Conservation (phyloP, 2,888 invertebrate genomes). For the Nineta flava region DNA sequence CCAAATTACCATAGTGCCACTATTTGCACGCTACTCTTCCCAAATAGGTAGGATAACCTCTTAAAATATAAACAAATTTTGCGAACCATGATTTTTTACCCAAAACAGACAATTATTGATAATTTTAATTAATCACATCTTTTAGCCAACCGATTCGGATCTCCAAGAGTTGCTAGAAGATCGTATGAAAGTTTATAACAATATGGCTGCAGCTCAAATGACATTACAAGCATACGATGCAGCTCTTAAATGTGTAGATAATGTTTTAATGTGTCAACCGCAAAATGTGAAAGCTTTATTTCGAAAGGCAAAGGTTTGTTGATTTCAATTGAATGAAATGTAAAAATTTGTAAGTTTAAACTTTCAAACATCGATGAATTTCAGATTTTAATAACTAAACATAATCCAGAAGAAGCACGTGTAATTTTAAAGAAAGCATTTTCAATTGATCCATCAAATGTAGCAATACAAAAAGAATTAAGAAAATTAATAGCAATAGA, state of each 20-base stretch:
- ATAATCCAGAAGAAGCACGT: slow-evolving; percentile 54
- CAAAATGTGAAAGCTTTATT: slow-evolving; percentile 81
- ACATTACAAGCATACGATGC: slow-evolving; percentile 75
- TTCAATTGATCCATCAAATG: slow-evolving; percentile 45
- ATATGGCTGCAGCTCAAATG: slow-evolving; percentile 83
- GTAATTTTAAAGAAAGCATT: slow-evolving; percentile 43
- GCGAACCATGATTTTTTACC: too few species aligned
- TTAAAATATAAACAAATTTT: too few species aligned
- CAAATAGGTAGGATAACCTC: too few species aligned
- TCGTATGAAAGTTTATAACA: slow-evolving; percentile 72
- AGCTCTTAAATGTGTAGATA: slow-evolving; percentile 67
- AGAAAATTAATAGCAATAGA: slow-evolving; percentile 18
- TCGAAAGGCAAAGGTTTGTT: slow-evolving; percentile 55
- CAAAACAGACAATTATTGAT: too few species aligned
- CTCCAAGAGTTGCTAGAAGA: slow-evolving; percentile 58
- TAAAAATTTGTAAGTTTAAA: too few species aligned
- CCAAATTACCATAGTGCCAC: too few species aligned
- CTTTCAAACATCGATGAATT: slow-evolving; percentile 4
- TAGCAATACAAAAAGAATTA: slow-evolving; percentile 32
- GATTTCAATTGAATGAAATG: neutral
- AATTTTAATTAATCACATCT: too few species aligned
- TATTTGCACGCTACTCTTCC: too few species aligned
- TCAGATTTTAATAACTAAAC: slow-evolving; percentile 49
- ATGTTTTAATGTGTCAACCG: slow-evolving; percentile 71
- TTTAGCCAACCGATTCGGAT: slow-evolving; percentile 34